Base-by-base conservation (phyloP, 2,888 invertebrate species). In the Macrosoma leucophasiata region DNA sequence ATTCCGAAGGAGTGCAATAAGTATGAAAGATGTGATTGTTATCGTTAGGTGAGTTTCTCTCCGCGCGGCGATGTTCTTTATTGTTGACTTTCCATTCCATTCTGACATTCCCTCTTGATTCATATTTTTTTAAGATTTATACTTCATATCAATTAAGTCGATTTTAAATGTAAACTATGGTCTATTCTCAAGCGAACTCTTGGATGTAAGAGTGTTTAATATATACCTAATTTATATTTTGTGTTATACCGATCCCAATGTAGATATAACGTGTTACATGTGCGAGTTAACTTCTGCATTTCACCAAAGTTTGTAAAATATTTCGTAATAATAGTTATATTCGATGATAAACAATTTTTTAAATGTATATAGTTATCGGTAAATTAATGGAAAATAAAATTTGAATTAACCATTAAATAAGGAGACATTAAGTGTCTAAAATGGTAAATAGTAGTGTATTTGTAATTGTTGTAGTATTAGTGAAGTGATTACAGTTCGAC, bases 291-390 rank as follows among this genome's bases (percentile, higher is more conserved):
- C 69, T 73, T 72, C 66, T 75, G 75, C 77, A 72, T 77, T 70
- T 78, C 81, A 84, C 82, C 82, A 84, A 84, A 84, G 82, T 84
- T 81, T 84, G 82, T 84, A 82, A 81, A 77, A 79, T 81, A 81
- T 75, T 74, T 78, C 77, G 63, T 81, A 79, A 70, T 77, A 56
- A 71, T 81, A 82, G 75, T 65, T 79, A 74, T 72, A 79, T 74
- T 81, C 74, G 72, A 74, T 67, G 56, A 70, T 76, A 71, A 72
- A 77, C 76, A 70, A 76, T 77, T 81, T n/a, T n/a, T 81, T 75
- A 77, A 79, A 61, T 81, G 82, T 84, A 84, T 69, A 81, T 82
- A 82, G 66, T 74, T 74, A 79, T 65, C 64, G 62, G 67, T 72
- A 69, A 76, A 74, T 74, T 58, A 58, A 65, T 62, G 58, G 63